Percentiles rank a stretch among this genome's conserved stretches.
Conservation (phyloP, 2,797 vertebrate genomes). For the Onychomys torridus region DNA sequence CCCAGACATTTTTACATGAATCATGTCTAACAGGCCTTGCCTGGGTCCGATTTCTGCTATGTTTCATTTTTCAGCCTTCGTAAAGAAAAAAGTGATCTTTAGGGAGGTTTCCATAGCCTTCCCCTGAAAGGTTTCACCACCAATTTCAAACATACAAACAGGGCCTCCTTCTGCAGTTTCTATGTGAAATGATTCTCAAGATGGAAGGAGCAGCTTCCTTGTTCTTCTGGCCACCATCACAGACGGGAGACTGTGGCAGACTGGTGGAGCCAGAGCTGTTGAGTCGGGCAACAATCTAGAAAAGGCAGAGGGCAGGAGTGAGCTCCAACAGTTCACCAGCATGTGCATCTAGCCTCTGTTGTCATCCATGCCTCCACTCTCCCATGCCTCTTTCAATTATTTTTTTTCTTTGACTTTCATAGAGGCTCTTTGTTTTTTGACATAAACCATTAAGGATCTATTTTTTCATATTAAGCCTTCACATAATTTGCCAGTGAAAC, state of each 20-base stretch:
- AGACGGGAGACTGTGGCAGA: neutral
- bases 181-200: neutral
- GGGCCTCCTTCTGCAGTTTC: neutral
- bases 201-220: constrained; percentile 54
- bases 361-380: neutral
- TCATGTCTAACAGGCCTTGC: constrained; percentile 36
- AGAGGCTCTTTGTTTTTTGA: neutral
- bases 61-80: neutral
- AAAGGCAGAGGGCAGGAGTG: neutral
- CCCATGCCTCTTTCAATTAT: neutral
- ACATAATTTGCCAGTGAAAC: constrained; percentile 31
- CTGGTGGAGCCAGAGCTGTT: neutral
- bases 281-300: neutral
- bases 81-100: constrained; percentile 3
- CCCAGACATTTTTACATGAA: constrained; percentile 10
- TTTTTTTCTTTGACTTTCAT: neutral
- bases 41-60: constrained; percentile 36
- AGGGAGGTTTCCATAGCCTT: neutral
- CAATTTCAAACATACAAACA: constrained; percentile 32
- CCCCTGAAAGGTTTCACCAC: constrained; percentile 30
- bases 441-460: neutral
- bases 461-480: constrained; percentile 2
- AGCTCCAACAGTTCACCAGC: neutral
- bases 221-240: neutral
- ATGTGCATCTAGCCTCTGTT: neutral